Conservation (phyloP, 2,113 vertebrate species). For the Xiphophorus couchianus region DNA sequence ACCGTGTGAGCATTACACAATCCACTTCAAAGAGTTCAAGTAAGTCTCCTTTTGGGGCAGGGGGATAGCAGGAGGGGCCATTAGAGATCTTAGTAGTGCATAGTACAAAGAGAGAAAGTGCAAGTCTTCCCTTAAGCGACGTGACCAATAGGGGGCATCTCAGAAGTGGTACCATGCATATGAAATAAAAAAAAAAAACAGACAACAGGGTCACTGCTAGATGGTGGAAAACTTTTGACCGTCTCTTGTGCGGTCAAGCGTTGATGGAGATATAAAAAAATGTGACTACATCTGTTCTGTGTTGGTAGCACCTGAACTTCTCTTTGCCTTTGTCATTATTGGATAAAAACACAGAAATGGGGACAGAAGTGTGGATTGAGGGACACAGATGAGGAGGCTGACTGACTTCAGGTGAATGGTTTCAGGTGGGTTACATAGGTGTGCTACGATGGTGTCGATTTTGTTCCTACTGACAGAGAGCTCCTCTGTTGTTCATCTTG, state of each 20-base stretch:
- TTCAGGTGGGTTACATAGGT: conserved; percentile 25
- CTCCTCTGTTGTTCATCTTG: conserved; percentile 27
- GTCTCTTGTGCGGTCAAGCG: conserved; percentile 37
- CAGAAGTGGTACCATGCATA: conserved; percentile 79
- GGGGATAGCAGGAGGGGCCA: conserved; percentile 33
- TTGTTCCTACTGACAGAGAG: conserved; percentile 26
- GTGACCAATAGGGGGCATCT: conserved; percentile 71
- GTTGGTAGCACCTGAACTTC: conserved; percentile 66
- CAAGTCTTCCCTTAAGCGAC: conserved; percentile 77
- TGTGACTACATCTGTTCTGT: conserved; percentile 33
- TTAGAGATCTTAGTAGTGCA: conserved; percentile 74
- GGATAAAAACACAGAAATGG: conserved; percentile 9
- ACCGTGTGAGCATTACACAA: conserved; percentile 68
- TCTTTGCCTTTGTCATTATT: conserved; percentile 46
- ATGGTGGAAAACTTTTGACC: conserved; percentile 46
- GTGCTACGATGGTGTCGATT: conserved; percentile 4
- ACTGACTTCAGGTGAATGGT: conserved; percentile 21
- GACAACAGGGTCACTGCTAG: conserved; percentile 50
- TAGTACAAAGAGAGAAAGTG: conserved; percentile 83
- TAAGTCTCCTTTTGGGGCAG: conserved; percentile 56
- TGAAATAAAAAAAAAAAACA: conserved; percentile 51
- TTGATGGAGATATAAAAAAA: conserved; percentile 45
- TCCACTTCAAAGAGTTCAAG: conserved; percentile 72
- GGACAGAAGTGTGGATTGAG: conserved; percentile 6
- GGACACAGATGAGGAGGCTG: conserved; percentile 9